These are phyloP conservation scores for Dendrocincla tyrannina DNA, from an alignment of 2,797 vertebrate genomes.

Conservation along the genomic window DNA sequence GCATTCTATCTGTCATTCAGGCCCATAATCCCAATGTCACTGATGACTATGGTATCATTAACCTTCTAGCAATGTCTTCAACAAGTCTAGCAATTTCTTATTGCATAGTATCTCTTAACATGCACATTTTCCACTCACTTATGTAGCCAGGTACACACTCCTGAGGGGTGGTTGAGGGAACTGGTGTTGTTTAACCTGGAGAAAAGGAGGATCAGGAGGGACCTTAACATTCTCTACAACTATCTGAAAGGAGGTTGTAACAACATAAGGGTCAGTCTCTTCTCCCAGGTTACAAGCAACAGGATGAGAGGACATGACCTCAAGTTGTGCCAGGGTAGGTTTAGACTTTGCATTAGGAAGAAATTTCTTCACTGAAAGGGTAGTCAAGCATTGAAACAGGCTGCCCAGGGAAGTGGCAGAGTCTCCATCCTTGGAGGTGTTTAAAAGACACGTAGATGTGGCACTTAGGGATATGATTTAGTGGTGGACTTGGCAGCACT, in stretches of 20 bases:
- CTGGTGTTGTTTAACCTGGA: neutral
- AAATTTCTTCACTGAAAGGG: neutral
- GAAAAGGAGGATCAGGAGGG: neutral
- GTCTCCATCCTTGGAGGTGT: neutral
- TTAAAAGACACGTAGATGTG: neutral
- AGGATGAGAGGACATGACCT: neutral
- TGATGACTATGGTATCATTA: neutral
- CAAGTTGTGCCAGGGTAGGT: neutral
- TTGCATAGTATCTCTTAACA: neutral
- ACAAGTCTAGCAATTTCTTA: neutral
- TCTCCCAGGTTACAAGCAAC: neutral
- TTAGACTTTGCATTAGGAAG: neutral
- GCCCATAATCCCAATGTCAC: neutral
- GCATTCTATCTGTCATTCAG: neutral
- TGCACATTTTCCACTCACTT: neutral
- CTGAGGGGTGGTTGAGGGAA: neutral
- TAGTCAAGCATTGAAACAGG: neutral
- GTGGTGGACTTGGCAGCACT: neutral
- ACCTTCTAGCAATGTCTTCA: neutral
- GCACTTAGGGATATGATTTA: neutral
- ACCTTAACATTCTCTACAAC: neutral
- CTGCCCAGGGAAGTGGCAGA: neutral
- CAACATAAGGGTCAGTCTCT: rapidly evolving
- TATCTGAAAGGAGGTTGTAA: neutral
- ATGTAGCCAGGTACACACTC: neutral